Base-by-base conservation (phyloP, 2,113 vertebrate genomes). In the Arothron firmamentum region DNA sequence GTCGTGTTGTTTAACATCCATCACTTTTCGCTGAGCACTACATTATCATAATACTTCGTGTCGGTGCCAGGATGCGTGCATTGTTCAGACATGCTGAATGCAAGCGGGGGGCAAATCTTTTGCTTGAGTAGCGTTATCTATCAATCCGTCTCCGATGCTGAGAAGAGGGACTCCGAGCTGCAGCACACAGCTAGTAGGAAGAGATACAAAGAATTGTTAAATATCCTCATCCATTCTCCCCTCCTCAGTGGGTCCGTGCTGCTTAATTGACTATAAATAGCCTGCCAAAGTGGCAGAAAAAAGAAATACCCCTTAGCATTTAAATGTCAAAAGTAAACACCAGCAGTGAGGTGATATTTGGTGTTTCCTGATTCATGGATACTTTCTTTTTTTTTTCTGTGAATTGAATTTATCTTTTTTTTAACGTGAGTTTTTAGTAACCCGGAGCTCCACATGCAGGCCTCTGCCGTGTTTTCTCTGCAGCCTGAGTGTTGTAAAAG, bases 41-140 rank as follows among this genome's bases (percentile, higher is more conserved):
- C 84, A 88, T 90, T 88, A 90, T 82, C 77, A 85, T 85, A 87
- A 90, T 84, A 81, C 76, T 85, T 85, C 85, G 77, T 81, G 86
- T 84, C 86, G 84, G 76, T 66, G 73, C 75, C 67, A 81, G 81
- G 84, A 82, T 55, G 72, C 70, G 78, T 78, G 78, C 77, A 81
- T 84, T 85, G 85, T 85, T 88, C 84, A 87, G 85, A 86, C 84
- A 82, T 71, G 81, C 85, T 80, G 82, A 80, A 84, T 81, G 79
- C 82, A 66, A 50, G 77, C 59, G 68, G 87, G 87, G 85, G 88
- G 85, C 85, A 88, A 88, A 88, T 89, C 85, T 83, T 83, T 85
- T 81, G 82, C 78, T 75, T 83, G 86, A 87, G 83, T 79, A 75
- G 79, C 61, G 57, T 81, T 85, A 88, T 87, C 82, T 84, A 82